A percentile compares a stretch with the other conserved stretches of the same genome.
Evolutionary conservation across 2,113 vertebrate species (phyloP).

Genomic region (Chinchilla lanigera): DNA sequence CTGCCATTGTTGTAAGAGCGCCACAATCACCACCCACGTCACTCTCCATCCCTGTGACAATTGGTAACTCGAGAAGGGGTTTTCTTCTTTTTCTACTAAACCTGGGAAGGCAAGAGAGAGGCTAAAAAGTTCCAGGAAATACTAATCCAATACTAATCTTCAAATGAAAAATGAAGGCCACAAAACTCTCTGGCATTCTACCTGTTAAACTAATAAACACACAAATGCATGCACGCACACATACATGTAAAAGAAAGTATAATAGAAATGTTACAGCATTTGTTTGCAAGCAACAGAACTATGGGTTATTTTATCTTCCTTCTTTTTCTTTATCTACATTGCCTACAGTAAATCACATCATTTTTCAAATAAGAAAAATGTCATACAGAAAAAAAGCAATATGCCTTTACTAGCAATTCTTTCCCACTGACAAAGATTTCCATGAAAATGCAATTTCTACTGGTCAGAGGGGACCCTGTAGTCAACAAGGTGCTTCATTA

Average conservation of each 20-base stretch:
- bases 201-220: slow-evolving; percentile 22
- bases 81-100: background rate
- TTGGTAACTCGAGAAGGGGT: background rate
- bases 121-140: background rate
- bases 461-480: background rate
- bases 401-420: slow-evolving; percentile 14
- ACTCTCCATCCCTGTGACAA: background rate
- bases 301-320: slow-evolving; percentile 14
- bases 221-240: no score
- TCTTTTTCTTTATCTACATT: background rate
- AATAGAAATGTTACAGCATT: background rate
- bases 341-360: background rate
- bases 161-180: background rate
- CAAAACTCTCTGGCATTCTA: background rate
- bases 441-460: slow-evolving; percentile 51
- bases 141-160: background rate
- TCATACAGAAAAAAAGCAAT: background rate
- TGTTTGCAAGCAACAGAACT: background rate
- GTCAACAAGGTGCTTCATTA: slow-evolving; percentile 61
- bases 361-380: slow-evolving; percentile 46
- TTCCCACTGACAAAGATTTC: slow-evolving; percentile 64
- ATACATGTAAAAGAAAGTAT: background rate
- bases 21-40: background rate
- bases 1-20: background rate
- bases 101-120: rapidly evolving